Conservation (phyloP, 2,113 vertebrate genomes). For the Centropus unirufus region DNA sequence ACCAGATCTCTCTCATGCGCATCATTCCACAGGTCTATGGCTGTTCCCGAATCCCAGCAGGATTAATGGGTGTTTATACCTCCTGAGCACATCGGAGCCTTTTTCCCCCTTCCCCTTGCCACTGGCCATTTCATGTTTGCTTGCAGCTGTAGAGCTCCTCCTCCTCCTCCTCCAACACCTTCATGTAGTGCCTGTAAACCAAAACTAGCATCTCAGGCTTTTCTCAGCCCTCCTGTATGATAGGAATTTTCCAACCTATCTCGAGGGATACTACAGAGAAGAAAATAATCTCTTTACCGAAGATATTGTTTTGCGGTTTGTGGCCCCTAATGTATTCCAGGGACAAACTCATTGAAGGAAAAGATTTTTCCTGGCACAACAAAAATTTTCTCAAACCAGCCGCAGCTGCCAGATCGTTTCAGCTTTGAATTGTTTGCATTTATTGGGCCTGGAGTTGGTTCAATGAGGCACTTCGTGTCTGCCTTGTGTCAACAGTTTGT, state of each 20-base stretch:
- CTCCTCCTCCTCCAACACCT: neutral
- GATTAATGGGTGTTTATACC: neutral
- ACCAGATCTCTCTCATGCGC: neutral
- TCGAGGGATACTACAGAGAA: conserved; percentile 33
- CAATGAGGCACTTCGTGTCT: conserved; percentile 52
- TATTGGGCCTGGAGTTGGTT: conserved; percentile 52
- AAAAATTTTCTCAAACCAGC: conserved; percentile 25
- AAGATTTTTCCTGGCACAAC: conserved; percentile 54
- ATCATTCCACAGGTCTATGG: neutral
- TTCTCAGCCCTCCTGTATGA: neutral
- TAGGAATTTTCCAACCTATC: neutral
- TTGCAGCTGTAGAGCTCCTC: neutral
- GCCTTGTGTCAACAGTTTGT: conserved; percentile 54
- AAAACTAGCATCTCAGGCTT: neutral
- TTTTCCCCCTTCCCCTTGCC: neutral
- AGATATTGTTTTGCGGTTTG: conserved; percentile 43
- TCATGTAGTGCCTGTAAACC: neutral
- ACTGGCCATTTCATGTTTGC: neutral
- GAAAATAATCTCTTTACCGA: conserved; percentile 26
- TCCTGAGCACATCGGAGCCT: neutral
- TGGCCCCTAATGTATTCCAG: conserved; percentile 37
- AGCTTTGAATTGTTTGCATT: conserved; percentile 63
- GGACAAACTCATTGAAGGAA: conserved; percentile 41
- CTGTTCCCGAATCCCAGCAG: neutral
- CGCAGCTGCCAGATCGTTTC: conserved; percentile 58